Percentiles rank a stretch among this genome's conserved stretches.
Conservation (phyloP, 2,113 vertebrate genomes). For the Lepus americanus region DNA sequence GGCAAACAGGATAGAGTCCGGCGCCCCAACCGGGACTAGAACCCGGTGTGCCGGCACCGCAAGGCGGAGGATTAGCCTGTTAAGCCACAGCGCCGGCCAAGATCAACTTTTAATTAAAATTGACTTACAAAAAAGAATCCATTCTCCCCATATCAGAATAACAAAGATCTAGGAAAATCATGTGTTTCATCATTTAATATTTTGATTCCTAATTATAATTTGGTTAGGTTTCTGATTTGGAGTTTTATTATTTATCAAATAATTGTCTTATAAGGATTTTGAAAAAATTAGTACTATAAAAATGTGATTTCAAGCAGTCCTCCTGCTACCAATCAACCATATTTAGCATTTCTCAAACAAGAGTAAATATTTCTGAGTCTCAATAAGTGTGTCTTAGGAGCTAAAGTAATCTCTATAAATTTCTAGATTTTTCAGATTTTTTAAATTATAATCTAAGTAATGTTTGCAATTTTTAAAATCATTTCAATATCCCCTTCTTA, state of each 20-base stretch:
- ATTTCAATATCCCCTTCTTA: not conserved
- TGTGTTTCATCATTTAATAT: not conserved
- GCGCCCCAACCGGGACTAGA: too few relatives aligned
- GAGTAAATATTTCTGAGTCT: not conserved
- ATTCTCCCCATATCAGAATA: not conserved
- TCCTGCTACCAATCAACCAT: not conserved
- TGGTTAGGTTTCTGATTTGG: not conserved
- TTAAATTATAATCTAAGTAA: not conserved
- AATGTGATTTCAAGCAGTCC: not conserved
- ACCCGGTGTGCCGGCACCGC: too few relatives aligned
- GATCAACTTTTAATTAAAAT: not conserved
- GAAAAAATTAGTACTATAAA: constrained; percentile 28
- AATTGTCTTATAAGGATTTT: not conserved
- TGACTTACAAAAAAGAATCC: not conserved
- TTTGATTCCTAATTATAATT: constrained; percentile 14
- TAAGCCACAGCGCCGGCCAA: not conserved
- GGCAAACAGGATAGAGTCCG: too few relatives aligned
- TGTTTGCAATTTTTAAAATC: not conserved
- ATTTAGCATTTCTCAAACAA: not conserved
- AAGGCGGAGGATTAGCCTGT: too few relatives aligned
- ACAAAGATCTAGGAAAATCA: constrained; percentile 2
- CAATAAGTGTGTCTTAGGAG: not conserved
- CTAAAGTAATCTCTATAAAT: not conserved
- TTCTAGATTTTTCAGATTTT: not conserved
- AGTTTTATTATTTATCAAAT: constrained; percentile 1